phyloP scores from a whole-genome alignment of 2,113 vertebrate species.

The Anoura caudifer region DNA sequence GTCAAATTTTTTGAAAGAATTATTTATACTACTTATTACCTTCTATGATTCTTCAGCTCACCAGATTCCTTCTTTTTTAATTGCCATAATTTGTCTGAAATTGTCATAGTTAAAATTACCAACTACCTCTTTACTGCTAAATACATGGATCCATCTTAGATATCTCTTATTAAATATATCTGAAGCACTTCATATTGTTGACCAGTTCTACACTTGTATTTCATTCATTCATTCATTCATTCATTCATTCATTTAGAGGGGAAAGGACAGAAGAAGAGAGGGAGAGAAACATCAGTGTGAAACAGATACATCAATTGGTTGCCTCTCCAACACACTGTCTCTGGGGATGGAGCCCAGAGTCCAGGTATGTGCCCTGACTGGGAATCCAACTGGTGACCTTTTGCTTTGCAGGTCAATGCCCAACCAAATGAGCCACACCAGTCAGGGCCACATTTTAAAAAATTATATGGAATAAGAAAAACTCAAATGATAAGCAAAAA shows the following conservation, averaged over 20 bases:
- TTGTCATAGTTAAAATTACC: background rate
- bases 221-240: too few species aligned
- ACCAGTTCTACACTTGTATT: background rate
- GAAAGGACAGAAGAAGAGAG: too few species aligned
- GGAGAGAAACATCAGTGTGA: too few species aligned
- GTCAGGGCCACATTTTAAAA: background rate
- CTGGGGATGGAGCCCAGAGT: too few species aligned
- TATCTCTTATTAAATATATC: background rate
- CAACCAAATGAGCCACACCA: too few species aligned
- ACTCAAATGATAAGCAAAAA: background rate
- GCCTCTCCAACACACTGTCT: too few species aligned
- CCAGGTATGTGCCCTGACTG: too few species aligned
- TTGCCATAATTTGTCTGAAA: background rate
- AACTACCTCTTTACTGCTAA: background rate
- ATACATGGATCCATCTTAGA: background rate
- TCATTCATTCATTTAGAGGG: too few species aligned
- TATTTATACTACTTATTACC: background rate
- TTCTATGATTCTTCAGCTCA: background rate
- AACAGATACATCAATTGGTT: too few species aligned
- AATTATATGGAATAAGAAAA: background rate
- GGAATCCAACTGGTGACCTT: too few species aligned
- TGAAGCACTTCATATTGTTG: background rate
- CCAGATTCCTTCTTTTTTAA: background rate
- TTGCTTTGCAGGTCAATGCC: too few species aligned
- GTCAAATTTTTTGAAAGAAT: background rate